phyloP scores from a whole-genome alignment of 2,797 vertebrate genomes.

The Poecilia picta region DNA sequence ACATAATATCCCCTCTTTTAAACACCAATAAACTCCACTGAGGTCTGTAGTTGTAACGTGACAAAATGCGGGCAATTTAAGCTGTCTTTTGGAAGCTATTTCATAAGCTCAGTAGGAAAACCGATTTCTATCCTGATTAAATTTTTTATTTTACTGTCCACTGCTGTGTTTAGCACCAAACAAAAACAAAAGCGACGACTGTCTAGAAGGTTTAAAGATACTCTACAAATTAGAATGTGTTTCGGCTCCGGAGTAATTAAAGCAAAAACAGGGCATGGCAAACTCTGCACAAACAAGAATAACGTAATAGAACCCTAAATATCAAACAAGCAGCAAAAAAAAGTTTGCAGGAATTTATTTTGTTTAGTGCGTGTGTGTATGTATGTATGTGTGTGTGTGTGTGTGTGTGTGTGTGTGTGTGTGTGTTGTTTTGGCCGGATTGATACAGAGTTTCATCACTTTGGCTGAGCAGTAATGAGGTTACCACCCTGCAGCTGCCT shows the following conservation, averaged over 20 bases:
- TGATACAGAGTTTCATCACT: slow-evolving; percentile 72
- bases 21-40: neutral
- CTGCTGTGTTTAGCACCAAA: neutral
- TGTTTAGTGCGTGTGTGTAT: no score
- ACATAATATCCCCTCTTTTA: no score
- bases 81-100: neutral
- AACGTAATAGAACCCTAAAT: slow-evolving; percentile 10
- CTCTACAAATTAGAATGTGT: neutral
- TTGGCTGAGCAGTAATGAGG: slow-evolving; percentile 56
- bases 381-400: neutral
- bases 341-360: slow-evolving; percentile 20
- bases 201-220: neutral
- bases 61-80: neutral
- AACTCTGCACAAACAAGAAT: slow-evolving; percentile 11
- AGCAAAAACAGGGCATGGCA: neutral
- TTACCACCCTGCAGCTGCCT: slow-evolving; percentile 48
- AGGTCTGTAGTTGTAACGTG: neutral
- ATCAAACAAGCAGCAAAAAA: slow-evolving; percentile 6
- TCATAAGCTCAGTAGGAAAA: neutral
- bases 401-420: no score
- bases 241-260: neutral
- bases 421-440: slow-evolving; percentile 36
- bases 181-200: neutral
- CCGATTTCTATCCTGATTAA: neutral
- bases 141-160: neutral